Percentiles rank a stretch among this genome's conserved stretches.
Conservation (phyloP, 2,888 invertebrate species). For the Caenorhabditis macrosperma region DNA sequence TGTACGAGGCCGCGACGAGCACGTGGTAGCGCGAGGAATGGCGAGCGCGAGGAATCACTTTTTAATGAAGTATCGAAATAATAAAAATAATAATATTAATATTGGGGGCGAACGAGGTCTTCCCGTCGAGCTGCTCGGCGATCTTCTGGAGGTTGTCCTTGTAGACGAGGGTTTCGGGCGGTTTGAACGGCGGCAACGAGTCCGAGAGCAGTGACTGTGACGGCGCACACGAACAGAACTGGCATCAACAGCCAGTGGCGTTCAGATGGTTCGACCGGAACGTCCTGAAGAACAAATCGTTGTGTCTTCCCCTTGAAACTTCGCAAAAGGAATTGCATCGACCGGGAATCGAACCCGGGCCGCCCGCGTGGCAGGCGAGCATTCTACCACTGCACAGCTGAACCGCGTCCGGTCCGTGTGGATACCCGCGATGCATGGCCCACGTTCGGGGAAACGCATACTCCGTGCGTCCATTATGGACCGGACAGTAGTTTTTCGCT, state of each 20-base stretch:
- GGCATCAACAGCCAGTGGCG: slow-evolving; percentile 78
- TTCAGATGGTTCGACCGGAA: slow-evolving; percentile 77
- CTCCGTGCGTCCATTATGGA: no score
- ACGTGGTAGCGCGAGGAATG: no score
- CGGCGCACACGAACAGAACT: slow-evolving; percentile 76
- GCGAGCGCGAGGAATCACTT: no score
- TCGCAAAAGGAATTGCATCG: slow-evolving; percentile 65
- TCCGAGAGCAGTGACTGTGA: slow-evolving; percentile 71
- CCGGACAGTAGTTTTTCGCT: no score
- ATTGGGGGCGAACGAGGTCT: slow-evolving; percentile 64
- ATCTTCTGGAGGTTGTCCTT: slow-evolving; percentile 64
- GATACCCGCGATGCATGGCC: no score
- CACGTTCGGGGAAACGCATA: no score
- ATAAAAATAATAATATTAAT: no score
- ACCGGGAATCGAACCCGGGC: slow-evolving; percentile 76
- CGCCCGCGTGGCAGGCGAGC: slow-evolving; percentile 76
- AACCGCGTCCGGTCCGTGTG: no score
- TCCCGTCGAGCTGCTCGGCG: slow-evolving; percentile 69
- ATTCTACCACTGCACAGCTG: slow-evolving; percentile 77
- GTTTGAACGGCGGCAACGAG: slow-evolving; percentile 62
- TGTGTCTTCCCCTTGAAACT: neutral
- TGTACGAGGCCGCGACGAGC: no score
- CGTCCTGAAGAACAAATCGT: slow-evolving; percentile 66
- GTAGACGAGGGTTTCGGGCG: slow-evolving; percentile 46
- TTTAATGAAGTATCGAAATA: no score